Evolutionary conservation across 2,888 invertebrate genomes (phyloP).

Genomic region (Polylopha cassiicola): DNA sequence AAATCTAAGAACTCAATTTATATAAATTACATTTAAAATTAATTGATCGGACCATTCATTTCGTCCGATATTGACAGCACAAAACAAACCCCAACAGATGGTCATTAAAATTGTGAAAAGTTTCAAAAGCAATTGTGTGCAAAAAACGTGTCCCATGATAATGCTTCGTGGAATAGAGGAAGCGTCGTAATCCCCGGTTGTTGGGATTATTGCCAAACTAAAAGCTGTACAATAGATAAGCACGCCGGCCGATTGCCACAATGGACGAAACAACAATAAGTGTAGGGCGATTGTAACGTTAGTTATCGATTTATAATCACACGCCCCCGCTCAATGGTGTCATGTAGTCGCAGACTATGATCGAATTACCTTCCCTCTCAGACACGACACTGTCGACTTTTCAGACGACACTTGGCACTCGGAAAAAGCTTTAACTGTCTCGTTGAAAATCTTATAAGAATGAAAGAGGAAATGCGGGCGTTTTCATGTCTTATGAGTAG

Average conservation of each 20-base stretch:
- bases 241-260: conserved; percentile 47
- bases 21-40: conserved; percentile 15
- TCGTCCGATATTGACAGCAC: conserved; percentile 15
- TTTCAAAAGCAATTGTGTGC: conserved; percentile 25
- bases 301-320: conserved; percentile 71
- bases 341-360: conserved; percentile 27
- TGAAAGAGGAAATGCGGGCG: too few relatives aligned
- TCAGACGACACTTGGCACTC: too few relatives aligned
- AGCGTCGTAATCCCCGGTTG: conserved; percentile 55
- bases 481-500: too few relatives aligned
- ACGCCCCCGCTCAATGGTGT: conserved; percentile 51
- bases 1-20: too few relatives aligned
- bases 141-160: conserved; percentile 38
- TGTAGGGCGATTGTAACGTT: conserved; percentile 54
- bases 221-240: conserved; percentile 55
- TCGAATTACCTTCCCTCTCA: conserved; percentile 10
- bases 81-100: conserved; percentile 32
- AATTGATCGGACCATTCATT: conserved; percentile 16
- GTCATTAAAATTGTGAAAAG: conserved; percentile 29
- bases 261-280: conserved; percentile 55
- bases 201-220: conserved; percentile 62
- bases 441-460: too few relatives aligned
- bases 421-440: not conserved
- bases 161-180: conserved; percentile 40
- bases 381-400: not conserved